phyloP scores from a whole-genome alignment of 2,888 invertebrate species.

The Cryptocephalus primarius region DNA sequence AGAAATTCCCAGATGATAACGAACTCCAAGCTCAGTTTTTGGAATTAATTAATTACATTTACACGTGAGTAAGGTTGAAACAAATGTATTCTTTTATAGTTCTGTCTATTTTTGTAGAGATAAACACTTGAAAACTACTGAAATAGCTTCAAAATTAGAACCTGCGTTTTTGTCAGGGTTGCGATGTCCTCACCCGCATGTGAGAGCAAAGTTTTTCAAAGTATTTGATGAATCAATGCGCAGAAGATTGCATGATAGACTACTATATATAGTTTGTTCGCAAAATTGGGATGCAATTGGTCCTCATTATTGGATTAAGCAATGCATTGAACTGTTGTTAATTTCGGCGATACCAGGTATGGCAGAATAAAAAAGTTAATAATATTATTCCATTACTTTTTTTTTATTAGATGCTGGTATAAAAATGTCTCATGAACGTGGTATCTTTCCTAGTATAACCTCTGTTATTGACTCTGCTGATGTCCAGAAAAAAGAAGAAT shows the following conservation, averaged over 20 bases:
- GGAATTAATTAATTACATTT: constrained; percentile 86
- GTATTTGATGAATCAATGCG: constrained; percentile 85
- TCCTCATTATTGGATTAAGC: constrained; percentile 95
- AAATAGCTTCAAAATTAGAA: constrained; percentile 87
- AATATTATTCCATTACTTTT: not conserved
- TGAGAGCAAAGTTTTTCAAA: constrained; percentile 88
- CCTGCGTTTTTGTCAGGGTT: constrained; percentile 89
- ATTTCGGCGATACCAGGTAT: constrained; percentile 63
- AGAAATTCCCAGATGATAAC: constrained; percentile 77
- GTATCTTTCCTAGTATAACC: constrained; percentile 71
- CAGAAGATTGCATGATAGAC: constrained; percentile 73
- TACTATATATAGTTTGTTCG: constrained; percentile 85
- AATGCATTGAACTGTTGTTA: constrained; percentile 81
- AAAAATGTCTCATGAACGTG: constrained; percentile 67
- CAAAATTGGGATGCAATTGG: constrained; percentile 98
- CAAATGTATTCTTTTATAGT: not conserved
- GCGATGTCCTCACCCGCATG: constrained; percentile 77
- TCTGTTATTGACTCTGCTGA: constrained; percentile 71
- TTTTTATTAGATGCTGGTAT: constrained; percentile 51
- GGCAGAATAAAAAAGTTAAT: not conserved
- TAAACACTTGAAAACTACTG: constrained; percentile 74
- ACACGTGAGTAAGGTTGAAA: constrained; percentile 36
- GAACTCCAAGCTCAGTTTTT: constrained; percentile 87
- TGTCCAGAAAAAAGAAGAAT: constrained; percentile 44
- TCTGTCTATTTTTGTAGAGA: constrained; percentile 45